Evolutionary conservation across 1,140 invertebrate genomes (phyloP), one percentile per base, ranked within the genome.

Genomic region (Apocrypta bakeri): DNA sequence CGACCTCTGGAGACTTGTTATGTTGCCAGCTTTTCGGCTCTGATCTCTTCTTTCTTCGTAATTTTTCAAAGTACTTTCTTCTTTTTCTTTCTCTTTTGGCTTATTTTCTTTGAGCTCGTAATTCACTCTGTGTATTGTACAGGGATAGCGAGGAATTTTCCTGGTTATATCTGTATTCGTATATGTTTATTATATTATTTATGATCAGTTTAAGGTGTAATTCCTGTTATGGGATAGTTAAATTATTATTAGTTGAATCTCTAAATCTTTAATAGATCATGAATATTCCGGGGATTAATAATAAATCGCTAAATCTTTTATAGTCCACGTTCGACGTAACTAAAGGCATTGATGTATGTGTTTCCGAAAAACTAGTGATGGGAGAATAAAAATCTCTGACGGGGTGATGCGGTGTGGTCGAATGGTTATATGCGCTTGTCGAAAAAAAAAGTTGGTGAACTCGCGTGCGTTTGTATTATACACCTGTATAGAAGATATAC

Each of bases 341-440:
- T 64, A 64, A 27, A 64, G 6, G 63, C 25, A 64, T 48, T 48
- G 48, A 56, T 56, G n/a, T 56, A 17, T 17, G 48, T 21, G 17
- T n/a, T 7, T 56, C 48, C 48, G 31, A 33, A 33, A 69, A 69
- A 33, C 1, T 12, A 33, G 17, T 31, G 9, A 31, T 1, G 31
- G 12, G 8, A 66, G 27, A 25, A 66, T 31, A 73, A 73, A 73
- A 73, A 73, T 73, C 21, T 73, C n/a, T 24, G 71, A 73, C 71
- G 25, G 37, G 7, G 48, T 21, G 48, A 25, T 73, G 33, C n/a
- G n/a, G 37, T 29, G 68, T 14, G 31, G 4, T 7, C 4, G 68
- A 27, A 31, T 33, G 14, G 8, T 14, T 14, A 3, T n/a, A n/a
- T 12, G 8, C 29, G 68, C 68, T 25, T 66, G 31, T 69, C 24